Percentiles rank a stretch among this genome's conserved stretches.
Evolutionary conservation across 1,140 invertebrate genomes (phyloP).

Genomic region (Hylyphantes graminicola): DNA sequence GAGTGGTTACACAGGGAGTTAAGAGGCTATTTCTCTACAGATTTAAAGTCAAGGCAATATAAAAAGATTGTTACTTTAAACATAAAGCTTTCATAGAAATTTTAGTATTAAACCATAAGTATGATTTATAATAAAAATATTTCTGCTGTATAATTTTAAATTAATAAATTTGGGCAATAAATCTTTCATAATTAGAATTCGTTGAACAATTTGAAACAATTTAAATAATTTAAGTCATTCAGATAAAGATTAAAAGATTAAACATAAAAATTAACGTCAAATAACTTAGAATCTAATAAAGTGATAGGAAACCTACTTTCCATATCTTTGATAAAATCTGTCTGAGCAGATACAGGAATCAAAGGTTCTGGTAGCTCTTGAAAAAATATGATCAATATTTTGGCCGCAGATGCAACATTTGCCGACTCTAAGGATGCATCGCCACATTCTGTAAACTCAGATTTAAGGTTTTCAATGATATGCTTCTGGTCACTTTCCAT

Average conservation of each 20-base stretch:
- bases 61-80: too few species aligned
- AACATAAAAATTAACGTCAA: background rate
- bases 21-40: too few species aligned
- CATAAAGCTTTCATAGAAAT: too few species aligned
- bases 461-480: constrained; percentile 67
- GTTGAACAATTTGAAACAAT: too few species aligned
- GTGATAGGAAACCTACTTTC: constrained; percentile 62
- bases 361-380: constrained; percentile 69
- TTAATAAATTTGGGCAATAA: too few species aligned
- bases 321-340: constrained; percentile 64
- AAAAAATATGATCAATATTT: constrained; percentile 69
- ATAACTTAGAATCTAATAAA: background rate
- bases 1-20: too few species aligned
- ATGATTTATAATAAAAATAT: too few species aligned
- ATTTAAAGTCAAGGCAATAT: too few species aligned
- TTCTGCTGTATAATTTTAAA: too few species aligned
- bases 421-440: constrained; percentile 67
- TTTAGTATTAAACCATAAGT: too few species aligned
- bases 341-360: constrained; percentile 66
- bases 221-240: background rate
- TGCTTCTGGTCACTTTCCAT: constrained; percentile 67
- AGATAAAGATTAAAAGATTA: background rate
- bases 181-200: too few species aligned
- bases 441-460: constrained; percentile 67
- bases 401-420: constrained; percentile 67